Base-by-base conservation (phyloP, 2,888 invertebrate genomes). In the Blastobasis adustella region DNA sequence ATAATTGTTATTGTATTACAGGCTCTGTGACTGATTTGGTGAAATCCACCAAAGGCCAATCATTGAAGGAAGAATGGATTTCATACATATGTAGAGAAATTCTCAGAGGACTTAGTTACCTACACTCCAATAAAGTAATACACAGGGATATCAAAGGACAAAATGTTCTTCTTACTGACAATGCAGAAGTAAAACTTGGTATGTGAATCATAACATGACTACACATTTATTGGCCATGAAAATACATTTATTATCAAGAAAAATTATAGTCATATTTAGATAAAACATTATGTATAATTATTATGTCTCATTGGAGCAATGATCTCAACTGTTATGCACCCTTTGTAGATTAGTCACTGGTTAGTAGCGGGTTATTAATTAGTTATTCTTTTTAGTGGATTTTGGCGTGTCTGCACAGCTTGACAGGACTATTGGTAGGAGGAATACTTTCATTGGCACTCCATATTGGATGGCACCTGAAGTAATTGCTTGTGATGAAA, bases 391-490 rank as follows among this genome's bases (percentile, higher is more conserved):
- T 23, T 23, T 82, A 95, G 99, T 99, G 73, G 99, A 99, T 90
- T 99, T 99, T 89, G 99, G 99, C 74, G 99, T 99, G 54, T 98
- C 98, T 61, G 99, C 99, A 61, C 99, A 99, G 88, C 90, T 99
- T 76, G 99, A 99, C 89, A 93, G 99, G 73, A 99, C 99, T 62
- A 98, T 99, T 82, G 99, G 99, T 57, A 91, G 99, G 67, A 92
- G 99, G 73, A 99, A 99, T 87, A 99, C 98, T 46, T 99, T 99
- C 79, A 99, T 99, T 71, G 99, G 99, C 61, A 97, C 97, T 10
- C 97, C 97, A 6, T 97, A 97, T 79, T 97, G 97, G 97, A 99
- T 99, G 99, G 98, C 98, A 44, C 99, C 98, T 4, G 99, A 99
- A 90, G 99, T 99, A 47, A 99, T 99, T 73, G 99, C 99, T 52